Evolutionary conservation across 2,797 vertebrate species (phyloP).

Genomic region (Parotocinclus haroldoi): DNA sequence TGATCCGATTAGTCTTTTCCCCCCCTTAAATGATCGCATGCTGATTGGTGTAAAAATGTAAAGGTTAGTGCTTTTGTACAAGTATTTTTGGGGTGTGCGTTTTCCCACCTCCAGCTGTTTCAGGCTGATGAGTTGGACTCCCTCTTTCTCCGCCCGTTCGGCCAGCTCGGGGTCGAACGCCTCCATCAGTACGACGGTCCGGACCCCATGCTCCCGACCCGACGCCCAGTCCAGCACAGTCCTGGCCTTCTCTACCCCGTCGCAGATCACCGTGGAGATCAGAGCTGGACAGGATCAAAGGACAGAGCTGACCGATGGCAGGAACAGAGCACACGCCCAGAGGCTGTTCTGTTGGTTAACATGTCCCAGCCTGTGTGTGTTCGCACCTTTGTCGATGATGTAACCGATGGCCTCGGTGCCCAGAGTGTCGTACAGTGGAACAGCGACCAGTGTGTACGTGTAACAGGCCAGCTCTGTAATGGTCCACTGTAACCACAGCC

Average conservation of each 20-base stretch:
- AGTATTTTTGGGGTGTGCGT: background rate
- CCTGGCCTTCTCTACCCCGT: conserved; percentile 81
- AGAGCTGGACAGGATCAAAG: conserved; percentile 65
- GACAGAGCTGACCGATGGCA: background rate
- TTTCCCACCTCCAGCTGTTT: conserved; percentile 75
- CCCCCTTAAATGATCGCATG: no score
- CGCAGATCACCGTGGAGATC: conserved; percentile 87
- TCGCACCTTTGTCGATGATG: conserved; percentile 86
- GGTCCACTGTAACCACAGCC: conserved; percentile 78
- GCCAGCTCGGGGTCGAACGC: conserved; percentile 75
- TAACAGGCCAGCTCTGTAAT: conserved; percentile 93
- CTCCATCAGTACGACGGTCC: conserved; percentile 85
- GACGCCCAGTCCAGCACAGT: conserved; percentile 75
- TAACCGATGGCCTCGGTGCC: conserved; percentile 85
- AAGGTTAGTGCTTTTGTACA: no score
- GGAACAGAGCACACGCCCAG: no score
- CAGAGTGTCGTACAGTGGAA: conserved; percentile 93
- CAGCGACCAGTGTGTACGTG: conserved; percentile 85
- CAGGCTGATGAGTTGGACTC: conserved; percentile 81
- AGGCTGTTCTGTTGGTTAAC: no score
- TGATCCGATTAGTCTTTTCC: no score
- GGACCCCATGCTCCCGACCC: conserved; percentile 72
- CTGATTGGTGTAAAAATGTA: no score
- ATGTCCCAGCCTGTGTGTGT: background rate
- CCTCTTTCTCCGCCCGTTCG: conserved; percentile 73